phyloP scores from a whole-genome alignment of 1,140 invertebrate genomes.

The Elymnias hypermnestra region DNA sequence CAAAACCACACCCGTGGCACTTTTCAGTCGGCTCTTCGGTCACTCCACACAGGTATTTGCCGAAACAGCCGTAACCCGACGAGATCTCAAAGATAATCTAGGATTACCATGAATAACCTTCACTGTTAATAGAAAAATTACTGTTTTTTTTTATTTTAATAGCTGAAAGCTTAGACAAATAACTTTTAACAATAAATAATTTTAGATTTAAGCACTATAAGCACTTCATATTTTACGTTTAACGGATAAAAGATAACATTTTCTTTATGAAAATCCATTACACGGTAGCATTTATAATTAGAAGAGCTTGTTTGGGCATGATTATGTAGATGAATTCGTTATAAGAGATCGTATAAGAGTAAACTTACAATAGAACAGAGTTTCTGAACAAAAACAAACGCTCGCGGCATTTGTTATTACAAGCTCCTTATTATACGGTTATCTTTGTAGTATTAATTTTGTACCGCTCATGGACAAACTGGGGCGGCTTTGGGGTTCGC shows the following conservation, averaged over 20 bases:
- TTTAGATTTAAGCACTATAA: neutral
- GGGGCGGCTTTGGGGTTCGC: conserved; percentile 22
- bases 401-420: conserved; percentile 49
- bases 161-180: too few species aligned
- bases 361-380: conserved; percentile 18
- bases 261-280: conserved; percentile 24
- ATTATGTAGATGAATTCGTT: conserved; percentile 23
- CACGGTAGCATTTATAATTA: conserved; percentile 22
- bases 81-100: too few species aligned
- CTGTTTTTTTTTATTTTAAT: too few species aligned
- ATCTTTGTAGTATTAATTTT: conserved; percentile 39
- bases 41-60: too few species aligned
- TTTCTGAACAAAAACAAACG: conserved; percentile 45
- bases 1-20: too few species aligned
- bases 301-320: conserved; percentile 19
- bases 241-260: conserved; percentile 15
- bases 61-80: too few species aligned
- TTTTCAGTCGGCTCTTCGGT: too few species aligned
- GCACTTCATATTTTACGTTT: conserved; percentile 12
- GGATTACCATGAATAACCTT: too few species aligned
- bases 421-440: conserved; percentile 47
- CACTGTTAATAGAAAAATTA: too few species aligned
- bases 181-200: too few species aligned
- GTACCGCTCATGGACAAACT: conserved; percentile 28
- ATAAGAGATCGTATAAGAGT: conserved; percentile 17